Conservation (phyloP, 2,888 invertebrate species). For the Amorpha juglandis region DNA sequence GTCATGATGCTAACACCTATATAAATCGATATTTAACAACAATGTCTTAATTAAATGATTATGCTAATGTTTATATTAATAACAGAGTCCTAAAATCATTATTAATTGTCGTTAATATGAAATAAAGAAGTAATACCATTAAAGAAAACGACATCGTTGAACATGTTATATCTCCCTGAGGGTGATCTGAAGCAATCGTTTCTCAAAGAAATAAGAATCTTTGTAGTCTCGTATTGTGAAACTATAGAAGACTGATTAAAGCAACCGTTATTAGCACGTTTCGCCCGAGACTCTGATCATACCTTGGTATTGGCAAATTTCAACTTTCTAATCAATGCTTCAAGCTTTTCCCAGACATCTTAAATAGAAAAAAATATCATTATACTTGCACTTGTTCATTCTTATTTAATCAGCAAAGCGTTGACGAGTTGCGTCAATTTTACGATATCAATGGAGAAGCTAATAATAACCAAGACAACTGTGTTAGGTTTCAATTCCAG, state of each 20-base stretch:
- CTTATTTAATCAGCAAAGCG: too few relatives aligned
- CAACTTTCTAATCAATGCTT: background rate
- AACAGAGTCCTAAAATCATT: background rate
- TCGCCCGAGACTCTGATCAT: constrained; percentile 1
- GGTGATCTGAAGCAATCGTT: background rate
- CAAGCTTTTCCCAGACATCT: background rate
- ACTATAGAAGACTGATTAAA: constrained; percentile 10
- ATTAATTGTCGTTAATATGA: background rate
- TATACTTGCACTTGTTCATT: too few relatives aligned
- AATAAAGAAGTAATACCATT: background rate
- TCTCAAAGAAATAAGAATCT: constrained; percentile 10
- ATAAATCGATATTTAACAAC: too few relatives aligned
- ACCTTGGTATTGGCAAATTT: background rate
- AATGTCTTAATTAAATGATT: too few relatives aligned
- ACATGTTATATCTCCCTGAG: background rate
- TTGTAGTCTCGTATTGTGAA: background rate
- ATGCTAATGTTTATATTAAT: too few relatives aligned
- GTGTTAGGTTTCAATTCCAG: too few relatives aligned
- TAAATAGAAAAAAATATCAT: too few relatives aligned
- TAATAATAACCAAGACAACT: too few relatives aligned
- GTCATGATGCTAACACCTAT: too few relatives aligned
- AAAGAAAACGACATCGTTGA: constrained; percentile 2
- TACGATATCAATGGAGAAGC: too few relatives aligned
- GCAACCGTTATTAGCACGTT: background rate
- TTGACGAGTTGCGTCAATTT: too few relatives aligned